Evolutionary conservation across 2,797 vertebrate genomes (phyloP).

Genomic region (Galago senegalensis): DNA sequence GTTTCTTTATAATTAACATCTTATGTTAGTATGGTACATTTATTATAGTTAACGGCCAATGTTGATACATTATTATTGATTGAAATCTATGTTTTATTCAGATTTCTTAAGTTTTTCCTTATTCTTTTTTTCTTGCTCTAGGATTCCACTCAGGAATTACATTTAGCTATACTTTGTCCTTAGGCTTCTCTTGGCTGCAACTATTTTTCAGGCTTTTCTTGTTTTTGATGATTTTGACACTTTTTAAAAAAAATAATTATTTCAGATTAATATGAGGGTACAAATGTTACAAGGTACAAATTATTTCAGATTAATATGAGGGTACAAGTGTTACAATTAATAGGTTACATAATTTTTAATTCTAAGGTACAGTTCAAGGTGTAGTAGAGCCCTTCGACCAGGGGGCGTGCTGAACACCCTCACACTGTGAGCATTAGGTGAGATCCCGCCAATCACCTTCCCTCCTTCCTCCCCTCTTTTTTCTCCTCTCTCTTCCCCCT

Average conservation of each 20-base stretch:
- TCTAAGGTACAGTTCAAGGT: too few species aligned
- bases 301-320: too few species aligned
- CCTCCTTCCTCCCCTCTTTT: too few species aligned
- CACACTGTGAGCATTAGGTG: too few species aligned
- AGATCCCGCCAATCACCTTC: too few species aligned
- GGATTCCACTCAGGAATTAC: not conserved
- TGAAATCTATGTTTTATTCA: not conserved
- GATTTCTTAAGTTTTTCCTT: not conserved
- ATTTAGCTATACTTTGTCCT: not conserved
- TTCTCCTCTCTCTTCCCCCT: too few species aligned
- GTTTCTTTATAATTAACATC: conserved; percentile 5
- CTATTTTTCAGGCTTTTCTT: conserved; percentile 44
- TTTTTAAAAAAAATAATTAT: not conserved
- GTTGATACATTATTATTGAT: not conserved
- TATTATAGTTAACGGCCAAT: not conserved
- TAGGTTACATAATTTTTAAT: too few species aligned
- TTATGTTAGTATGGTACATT: not conserved
- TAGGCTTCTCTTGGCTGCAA: not conserved
- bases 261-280: too few species aligned
- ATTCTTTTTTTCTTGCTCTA: not conserved
- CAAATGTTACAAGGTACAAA: too few species aligned
- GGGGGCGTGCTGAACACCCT: too few species aligned
- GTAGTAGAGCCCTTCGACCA: too few species aligned
- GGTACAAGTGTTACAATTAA: too few species aligned
- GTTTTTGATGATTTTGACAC: not conserved